A percentile compares a stretch with the other conserved stretches of the same genome.
Conservation (phyloP, 2,888 invertebrate species). For the Eupithecia vulgata region DNA sequence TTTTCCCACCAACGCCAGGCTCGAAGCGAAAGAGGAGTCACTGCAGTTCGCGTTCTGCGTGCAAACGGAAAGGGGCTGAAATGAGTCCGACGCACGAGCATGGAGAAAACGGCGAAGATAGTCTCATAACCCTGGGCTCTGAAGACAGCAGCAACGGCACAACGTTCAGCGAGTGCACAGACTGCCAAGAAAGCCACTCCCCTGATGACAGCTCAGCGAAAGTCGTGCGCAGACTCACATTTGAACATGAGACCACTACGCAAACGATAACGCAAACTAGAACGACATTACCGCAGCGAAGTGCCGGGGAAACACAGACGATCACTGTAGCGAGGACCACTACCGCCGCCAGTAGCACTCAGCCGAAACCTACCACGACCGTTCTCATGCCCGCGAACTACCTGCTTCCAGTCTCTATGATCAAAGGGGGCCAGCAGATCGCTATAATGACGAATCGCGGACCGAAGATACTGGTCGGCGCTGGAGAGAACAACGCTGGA, state of each 20-base stretch:
- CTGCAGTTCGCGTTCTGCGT: constrained; percentile 78
- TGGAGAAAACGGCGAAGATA: constrained; percentile 84
- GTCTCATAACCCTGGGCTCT: constrained; percentile 88
- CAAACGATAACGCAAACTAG: constrained; percentile 56
- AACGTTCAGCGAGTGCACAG: constrained; percentile 81
- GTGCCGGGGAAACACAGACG: constrained; percentile 86
- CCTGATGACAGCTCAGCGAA: constrained; percentile 83
- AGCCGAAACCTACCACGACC: constrained; percentile 86
- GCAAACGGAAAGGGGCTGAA: constrained; percentile 68
- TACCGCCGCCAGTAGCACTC: constrained; percentile 81
- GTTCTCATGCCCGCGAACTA: constrained; percentile 90
- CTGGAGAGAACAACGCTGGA: constrained; percentile 83
- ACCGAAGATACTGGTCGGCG: constrained; percentile 78
- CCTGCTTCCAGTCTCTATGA: constrained; percentile 88
- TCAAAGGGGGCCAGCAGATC: constrained; percentile 89
- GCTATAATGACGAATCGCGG: constrained; percentile 89
- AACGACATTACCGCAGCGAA: constrained; percentile 73
- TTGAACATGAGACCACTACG: constrained; percentile 75
- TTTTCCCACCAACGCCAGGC: constrained; percentile 88
- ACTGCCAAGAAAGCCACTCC: constrained; percentile 81
- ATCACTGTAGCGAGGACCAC: constrained; percentile 78
- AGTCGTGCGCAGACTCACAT: constrained; percentile 74
- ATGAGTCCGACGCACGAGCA: constrained; percentile 78
- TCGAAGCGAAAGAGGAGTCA: constrained; percentile 88
- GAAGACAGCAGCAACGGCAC: constrained; percentile 91